These are phyloP conservation scores for Varroa destructor DNA, from an alignment of 1,140 invertebrate genomes.

Conservation along the genomic window DNA sequence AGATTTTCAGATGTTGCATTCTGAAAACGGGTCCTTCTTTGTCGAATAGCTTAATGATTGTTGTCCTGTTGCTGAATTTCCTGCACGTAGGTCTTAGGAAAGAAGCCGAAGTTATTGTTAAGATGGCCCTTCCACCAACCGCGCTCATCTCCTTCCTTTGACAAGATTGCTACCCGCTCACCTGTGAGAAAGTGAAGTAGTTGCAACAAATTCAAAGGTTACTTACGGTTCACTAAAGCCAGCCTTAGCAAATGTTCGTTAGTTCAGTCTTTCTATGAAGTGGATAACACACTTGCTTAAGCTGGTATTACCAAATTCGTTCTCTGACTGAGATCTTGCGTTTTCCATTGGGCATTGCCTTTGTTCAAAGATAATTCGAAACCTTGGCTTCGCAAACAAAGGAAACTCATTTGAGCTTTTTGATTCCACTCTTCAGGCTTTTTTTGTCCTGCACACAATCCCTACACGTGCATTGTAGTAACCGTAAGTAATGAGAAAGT, in stretches of 20 bases:
- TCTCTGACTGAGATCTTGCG: too few species aligned
- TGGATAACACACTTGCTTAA: neutral
- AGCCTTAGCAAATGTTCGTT: neutral
- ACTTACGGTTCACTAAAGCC: constrained; percentile 39
- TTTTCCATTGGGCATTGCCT: too few species aligned
- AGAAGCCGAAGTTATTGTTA: constrained; percentile 40
- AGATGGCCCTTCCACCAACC: constrained; percentile 69
- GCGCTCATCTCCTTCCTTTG: constrained; percentile 59
- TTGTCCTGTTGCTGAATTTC: constrained; percentile 12
- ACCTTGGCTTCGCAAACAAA: too few species aligned
- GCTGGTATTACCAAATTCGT: neutral
- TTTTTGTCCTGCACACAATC: too few species aligned
- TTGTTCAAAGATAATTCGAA: too few species aligned
- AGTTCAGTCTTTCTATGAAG: neutral
- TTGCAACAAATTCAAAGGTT: constrained; percentile 42
- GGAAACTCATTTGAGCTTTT: too few species aligned
- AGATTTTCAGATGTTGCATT: too few species aligned
- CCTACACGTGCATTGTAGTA: too few species aligned
- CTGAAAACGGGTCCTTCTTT: too few species aligned
- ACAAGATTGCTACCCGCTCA: constrained; percentile 59
- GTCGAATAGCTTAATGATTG: too few species aligned
- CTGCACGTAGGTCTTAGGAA: constrained; percentile 30
- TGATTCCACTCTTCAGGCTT: too few species aligned
- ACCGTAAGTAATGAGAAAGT: too few species aligned
- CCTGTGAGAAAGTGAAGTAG: constrained; percentile 62